Conservation (phyloP, 2,797 vertebrate species). For the Cottoperca gobio region DNA sequence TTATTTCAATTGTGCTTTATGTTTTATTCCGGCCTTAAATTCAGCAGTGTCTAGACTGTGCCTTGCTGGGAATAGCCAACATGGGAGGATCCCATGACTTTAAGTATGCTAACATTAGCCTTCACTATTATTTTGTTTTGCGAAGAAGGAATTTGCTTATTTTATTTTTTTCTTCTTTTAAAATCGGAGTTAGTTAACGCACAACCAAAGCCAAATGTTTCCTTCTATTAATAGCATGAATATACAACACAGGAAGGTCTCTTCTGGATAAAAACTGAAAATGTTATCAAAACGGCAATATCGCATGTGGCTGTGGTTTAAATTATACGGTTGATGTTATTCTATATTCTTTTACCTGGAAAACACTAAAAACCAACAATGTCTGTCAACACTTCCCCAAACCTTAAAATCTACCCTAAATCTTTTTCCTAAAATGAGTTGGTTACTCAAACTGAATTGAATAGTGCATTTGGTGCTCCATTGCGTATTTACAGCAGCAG, state of each 20-base stretch:
- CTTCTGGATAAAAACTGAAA: neutral
- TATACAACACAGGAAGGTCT: neutral
- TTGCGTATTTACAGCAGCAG: neutral
- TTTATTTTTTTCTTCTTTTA: neutral
- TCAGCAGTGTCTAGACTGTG: conserved; percentile 73
- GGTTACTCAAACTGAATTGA: neutral
- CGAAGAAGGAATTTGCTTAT: conserved; percentile 5
- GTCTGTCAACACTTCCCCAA: neutral
- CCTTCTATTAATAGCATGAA: neutral
- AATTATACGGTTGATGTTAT: neutral
- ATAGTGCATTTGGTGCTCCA: neutral
- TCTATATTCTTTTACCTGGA: neutral
- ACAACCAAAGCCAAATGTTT: neutral
- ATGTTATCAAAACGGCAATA: neutral
- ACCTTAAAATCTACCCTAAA: too few species aligned
- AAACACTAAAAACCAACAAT: conserved; percentile 1
- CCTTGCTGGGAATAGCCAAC: conserved; percentile 63
- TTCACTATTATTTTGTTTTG: neutral
- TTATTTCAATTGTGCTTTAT: conserved; percentile 90
- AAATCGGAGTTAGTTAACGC: neutral
- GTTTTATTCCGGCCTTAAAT: conserved; percentile 86
- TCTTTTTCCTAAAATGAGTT: neutral
- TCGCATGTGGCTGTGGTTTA: neutral
- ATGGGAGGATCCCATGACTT: conserved; percentile 40
- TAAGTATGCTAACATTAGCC: conserved; percentile 24